A percentile compares a stretch with the other conserved stretches of the same genome.
Conservation (phyloP, 64 coral and sea anemone species). For the Orbicella faveolata region DNA sequence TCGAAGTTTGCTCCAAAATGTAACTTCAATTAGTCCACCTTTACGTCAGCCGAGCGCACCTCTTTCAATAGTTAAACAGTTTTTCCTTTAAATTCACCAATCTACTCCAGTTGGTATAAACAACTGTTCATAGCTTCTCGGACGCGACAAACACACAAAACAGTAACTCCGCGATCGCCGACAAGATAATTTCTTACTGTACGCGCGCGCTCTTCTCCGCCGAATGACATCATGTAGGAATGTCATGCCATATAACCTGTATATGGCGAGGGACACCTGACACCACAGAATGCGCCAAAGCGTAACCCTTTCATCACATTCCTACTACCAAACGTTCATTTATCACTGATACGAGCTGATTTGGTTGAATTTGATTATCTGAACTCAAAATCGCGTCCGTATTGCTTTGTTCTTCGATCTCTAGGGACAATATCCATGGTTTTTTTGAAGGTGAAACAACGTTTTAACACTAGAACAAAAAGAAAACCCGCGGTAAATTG, state of each 20-base stretch:
- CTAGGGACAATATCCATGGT: not conserved
- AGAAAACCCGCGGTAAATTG: not conserved
- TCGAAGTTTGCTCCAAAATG: not conserved
- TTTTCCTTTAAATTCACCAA: no score
- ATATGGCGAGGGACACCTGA: not conserved
- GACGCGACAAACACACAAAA: no score
- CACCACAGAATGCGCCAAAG: not conserved
- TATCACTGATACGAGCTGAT: not conserved
- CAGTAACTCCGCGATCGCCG: no score
- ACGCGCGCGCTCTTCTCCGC: not conserved
- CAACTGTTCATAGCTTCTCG: no score
- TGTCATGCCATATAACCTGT: not conserved
- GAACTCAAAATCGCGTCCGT: not conserved
- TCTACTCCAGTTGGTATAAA: no score
- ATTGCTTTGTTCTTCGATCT: not conserved
- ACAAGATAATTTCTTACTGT: not conserved
- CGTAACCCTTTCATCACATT: conserved; percentile 19
- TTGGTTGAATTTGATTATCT: not conserved
- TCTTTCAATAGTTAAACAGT: no score
- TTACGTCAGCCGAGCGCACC: no score
- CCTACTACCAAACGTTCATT: not conserved
- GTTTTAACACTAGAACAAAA: not conserved
- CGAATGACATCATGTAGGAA: not conserved
- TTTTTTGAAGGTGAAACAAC: not conserved
- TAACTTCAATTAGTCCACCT: no score